Conservation (phyloP, 1,140 invertebrate genomes). For the Drosophila tropicalis region DNA sequence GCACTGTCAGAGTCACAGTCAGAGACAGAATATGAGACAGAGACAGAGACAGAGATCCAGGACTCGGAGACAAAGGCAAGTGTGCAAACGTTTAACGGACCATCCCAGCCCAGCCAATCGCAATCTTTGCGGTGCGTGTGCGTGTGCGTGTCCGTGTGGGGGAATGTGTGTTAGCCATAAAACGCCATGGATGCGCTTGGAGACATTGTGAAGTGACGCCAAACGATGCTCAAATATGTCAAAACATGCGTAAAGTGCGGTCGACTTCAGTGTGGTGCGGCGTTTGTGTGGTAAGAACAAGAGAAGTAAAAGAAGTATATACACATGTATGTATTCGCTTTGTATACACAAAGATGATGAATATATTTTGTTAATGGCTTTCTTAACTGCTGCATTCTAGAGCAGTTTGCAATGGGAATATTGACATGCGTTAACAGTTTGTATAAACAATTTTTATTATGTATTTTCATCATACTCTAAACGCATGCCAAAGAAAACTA, state of each 20-base stretch:
- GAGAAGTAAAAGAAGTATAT: too few relatives aligned
- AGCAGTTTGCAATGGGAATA: neutral
- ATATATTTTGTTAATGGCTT: slow-evolving; percentile 13
- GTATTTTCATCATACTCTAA: too few relatives aligned
- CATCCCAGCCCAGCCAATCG: neutral
- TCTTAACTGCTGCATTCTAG: slow-evolving; percentile 6
- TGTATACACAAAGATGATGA: slow-evolving; percentile 8
- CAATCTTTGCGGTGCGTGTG: neutral
- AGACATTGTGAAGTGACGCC: slow-evolving; percentile 66
- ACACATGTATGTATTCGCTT: neutral
- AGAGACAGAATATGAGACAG: neutral
- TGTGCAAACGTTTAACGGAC: slow-evolving; percentile 41
- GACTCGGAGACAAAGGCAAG: neutral
- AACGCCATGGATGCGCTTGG: slow-evolving; percentile 61
- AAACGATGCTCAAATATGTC: slow-evolving; percentile 69
- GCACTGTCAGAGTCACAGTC: slow-evolving; percentile 20
- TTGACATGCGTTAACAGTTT: neutral
- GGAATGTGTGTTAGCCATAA: slow-evolving; percentile 49
- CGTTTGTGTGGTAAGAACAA: neutral
- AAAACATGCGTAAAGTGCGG: slow-evolving; percentile 71
- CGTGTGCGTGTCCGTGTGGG: slow-evolving; percentile 7
- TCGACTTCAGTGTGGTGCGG: neutral
- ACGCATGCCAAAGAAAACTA: neutral
- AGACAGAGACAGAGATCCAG: neutral
- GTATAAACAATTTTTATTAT: neutral